Evolutionary conservation across 2,113 vertebrate species (phyloP), one percentile per base, ranked within the genome.

Genomic region (Amblyopsis rosae): DNA sequence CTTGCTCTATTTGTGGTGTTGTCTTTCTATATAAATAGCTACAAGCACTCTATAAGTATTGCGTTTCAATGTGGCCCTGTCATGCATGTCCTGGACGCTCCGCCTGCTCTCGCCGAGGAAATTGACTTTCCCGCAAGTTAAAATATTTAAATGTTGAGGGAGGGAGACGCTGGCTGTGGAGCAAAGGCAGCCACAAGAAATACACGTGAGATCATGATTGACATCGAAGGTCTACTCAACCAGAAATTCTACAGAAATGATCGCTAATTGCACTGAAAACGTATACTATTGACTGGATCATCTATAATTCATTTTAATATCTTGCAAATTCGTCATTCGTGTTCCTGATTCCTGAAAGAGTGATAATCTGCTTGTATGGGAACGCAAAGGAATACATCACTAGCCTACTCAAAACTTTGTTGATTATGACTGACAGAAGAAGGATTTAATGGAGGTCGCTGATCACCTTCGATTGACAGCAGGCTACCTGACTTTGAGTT

Each of bases 71-170:
- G 75, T 81, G 82, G 84, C 84, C 82, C 50, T 81, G 16, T 77
- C 75, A 61, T 60, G 82, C 82, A 47, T 81, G 16, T 79, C 72
- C 63, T 60, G 82, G 63, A 86, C 77, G 88, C 89, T 74, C 88
- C 90, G 89, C 90, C 90, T 80, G 86, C 83, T 87, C 76, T 73
- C 71, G 56, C 55, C 3, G 77, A 85, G 79, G 79, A 87, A 81
- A 87, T 82, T 82, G 87, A 83, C 87, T 89, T 89, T 88, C 83
- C 75, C 76, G 82, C 88, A 89, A 89, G 86, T 90, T 88, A 84
- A 83, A 76, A 84, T 76, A 84, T 90, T 90, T 89, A 89, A 90
- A 90, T 86, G 87, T 76, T 17, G 86, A 87, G 66, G 73, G 85
- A 83, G 83, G 83, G 88, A 86, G 82, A 86, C 82, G 81, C 86